Evolutionary conservation across 2,113 vertebrate species (phyloP).

Genomic region (Microcebus ravelobensis): DNA sequence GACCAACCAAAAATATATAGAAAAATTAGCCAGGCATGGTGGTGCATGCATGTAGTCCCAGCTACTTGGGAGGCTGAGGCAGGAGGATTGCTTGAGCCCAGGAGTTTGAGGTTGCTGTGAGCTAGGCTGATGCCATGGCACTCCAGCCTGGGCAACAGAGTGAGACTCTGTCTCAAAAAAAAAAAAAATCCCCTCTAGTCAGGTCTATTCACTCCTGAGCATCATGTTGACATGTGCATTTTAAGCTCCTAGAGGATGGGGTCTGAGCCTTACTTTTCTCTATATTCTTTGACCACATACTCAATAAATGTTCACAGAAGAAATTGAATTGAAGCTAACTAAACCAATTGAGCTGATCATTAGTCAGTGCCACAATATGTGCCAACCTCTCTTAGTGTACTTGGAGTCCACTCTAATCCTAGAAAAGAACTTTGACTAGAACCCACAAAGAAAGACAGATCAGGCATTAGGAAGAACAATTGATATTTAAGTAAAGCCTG

Average conservation of each 20-base stretch:
- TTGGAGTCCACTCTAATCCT: not conserved
- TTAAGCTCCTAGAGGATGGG: not conserved
- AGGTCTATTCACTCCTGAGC: not conserved
- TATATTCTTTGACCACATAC: not conserved
- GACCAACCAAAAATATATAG: too few species aligned
- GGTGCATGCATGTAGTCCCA: too few species aligned
- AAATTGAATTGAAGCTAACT: not conserved
- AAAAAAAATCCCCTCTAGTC: slow-evolving; percentile 1
- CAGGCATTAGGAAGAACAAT: not conserved
- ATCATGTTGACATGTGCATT: not conserved
- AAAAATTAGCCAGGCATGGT: too few species aligned
- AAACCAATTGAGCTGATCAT: not conserved
- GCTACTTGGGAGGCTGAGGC: too few species aligned
- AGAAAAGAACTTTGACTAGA: not conserved
- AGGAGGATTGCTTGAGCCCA: too few species aligned
- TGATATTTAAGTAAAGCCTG: not conserved
- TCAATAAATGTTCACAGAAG: not conserved
- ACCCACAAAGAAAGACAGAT: not conserved
- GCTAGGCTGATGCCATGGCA: too few species aligned
- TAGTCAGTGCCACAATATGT: not conserved
- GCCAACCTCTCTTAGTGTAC: not conserved
- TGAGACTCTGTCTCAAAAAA: not conserved
- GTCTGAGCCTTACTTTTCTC: not conserved
- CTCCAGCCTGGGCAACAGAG: too few species aligned
- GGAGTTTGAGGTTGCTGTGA: too few species aligned